These are phyloP conservation scores for Trinorchestia longiramus DNA, from an alignment of 1,140 invertebrate species.

Conservation along the genomic window DNA sequence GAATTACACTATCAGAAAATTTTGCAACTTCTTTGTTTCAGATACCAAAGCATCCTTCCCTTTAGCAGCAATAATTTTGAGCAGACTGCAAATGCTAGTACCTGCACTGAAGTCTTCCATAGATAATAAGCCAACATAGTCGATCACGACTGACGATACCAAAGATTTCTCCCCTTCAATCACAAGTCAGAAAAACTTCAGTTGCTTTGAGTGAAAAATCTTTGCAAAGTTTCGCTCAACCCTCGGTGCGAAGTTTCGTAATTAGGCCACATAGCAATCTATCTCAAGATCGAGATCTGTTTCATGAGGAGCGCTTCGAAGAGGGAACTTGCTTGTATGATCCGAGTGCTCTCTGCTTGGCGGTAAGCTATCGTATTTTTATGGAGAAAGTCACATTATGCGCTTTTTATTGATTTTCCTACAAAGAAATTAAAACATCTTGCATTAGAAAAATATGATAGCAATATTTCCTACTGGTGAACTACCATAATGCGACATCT, in stretches of 20 bases:
- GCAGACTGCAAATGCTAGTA: neutral
- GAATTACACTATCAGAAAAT: neutral
- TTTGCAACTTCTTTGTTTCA: neutral
- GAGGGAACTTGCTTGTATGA: neutral
- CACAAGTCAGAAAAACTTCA: constrained; percentile 27
- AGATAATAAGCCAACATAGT: neutral
- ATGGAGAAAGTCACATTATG: neutral
- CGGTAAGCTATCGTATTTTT: neutral
- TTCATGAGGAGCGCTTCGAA: neutral
- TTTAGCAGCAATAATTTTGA: neutral
- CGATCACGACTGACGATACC: neutral
- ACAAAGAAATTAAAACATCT: neutral
- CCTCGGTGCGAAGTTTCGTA: constrained; percentile 42
- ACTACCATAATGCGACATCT: neutral
- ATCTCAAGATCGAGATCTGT: constrained; percentile 31
- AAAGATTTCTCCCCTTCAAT: constrained; percentile 47
- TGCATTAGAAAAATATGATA: neutral
- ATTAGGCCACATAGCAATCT: constrained; percentile 24
- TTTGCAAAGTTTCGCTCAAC: constrained; percentile 8
- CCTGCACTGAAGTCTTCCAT: neutral
- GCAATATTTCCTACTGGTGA: neutral
- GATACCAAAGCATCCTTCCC: neutral
- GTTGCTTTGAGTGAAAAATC: constrained; percentile 28
- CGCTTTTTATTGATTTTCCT: neutral
- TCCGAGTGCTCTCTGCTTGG: neutral